Evolutionary conservation across 2,113 vertebrate species (phyloP).

Genomic region (Spilogale gracilis): DNA sequence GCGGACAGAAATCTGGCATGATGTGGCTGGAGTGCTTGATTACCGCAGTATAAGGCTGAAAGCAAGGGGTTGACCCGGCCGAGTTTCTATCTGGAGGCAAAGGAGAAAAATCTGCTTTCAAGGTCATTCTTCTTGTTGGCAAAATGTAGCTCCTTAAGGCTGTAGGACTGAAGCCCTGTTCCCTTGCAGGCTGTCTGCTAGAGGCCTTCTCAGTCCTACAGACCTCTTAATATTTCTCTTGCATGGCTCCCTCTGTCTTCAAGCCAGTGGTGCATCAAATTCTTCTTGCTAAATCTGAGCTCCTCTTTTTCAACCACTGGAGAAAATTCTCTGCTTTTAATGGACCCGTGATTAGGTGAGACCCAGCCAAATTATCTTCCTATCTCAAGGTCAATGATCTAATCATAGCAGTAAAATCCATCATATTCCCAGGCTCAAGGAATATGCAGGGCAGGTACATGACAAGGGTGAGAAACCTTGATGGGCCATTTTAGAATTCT

Average conservation of each 20-base stretch:
- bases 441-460: rapidly evolving
- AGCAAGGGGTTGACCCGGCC: not conserved
- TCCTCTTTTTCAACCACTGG: not conserved
- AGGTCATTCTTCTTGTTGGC: not conserved
- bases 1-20: not conserved
- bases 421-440: not conserved
- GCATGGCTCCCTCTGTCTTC: not conserved
- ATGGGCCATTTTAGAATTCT: not conserved
- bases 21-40: not conserved
- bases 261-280: not conserved
- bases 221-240: not conserved
- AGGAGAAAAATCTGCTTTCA: not conserved
- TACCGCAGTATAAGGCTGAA: not conserved
- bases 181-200: too few species aligned
- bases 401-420: not conserved
- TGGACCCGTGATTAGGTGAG: not conserved
- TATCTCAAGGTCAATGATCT: not conserved
- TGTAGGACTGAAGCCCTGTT: not conserved
- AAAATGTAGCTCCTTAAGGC: not conserved
- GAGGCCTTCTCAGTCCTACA: too few species aligned
- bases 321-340: not conserved
- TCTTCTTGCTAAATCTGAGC: not conserved
- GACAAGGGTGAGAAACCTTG: not conserved
- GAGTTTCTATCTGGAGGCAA: not conserved
- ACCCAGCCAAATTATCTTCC: not conserved